Evolutionary conservation across 23 tunicate species (phyloP).

Genomic region (Oikopleura dioica): DNA sequence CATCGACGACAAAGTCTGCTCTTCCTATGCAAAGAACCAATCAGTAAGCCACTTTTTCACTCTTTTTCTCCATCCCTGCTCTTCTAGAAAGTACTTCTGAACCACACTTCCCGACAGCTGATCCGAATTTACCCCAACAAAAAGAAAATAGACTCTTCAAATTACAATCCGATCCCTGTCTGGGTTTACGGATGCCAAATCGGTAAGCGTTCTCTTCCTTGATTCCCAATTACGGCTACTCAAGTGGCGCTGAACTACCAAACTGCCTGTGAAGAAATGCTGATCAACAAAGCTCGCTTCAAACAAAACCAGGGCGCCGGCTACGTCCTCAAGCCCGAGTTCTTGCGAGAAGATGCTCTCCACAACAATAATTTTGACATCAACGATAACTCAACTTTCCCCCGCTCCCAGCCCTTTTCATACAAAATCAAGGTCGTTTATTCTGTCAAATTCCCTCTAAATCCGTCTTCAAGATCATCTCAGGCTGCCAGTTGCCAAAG

Average conservation of each 20-base stretch:
- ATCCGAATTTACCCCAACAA: slow-evolving; percentile 53
- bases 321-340: slow-evolving; percentile 34
- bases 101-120: slow-evolving; percentile 38
- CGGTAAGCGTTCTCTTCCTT: too few relatives aligned
- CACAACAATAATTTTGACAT: slow-evolving; percentile 17
- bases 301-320: slow-evolving; percentile 34
- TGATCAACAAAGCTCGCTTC: slow-evolving; percentile 28
- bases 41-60: too few relatives aligned
- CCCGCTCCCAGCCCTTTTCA: slow-evolving; percentile 13
- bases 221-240: too few relatives aligned
- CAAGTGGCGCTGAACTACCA: slow-evolving; percentile 72
- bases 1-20: slow-evolving; percentile 21
- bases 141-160: slow-evolving; percentile 51
- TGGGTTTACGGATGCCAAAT: slow-evolving; percentile 75
- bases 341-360: slow-evolving; percentile 22
- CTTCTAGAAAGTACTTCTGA: slow-evolving; percentile 29
- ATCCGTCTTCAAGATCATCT: slow-evolving; percentile 39
- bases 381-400: not conserved
- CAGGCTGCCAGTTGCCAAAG: slow-evolving; percentile 66
- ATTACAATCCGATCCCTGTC: slow-evolving; percentile 33
- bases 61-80: too few relatives aligned
- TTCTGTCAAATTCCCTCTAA: too few relatives aligned
- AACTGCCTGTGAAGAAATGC: slow-evolving; percentile 21
- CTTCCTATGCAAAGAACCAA: too few relatives aligned
- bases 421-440: slow-evolving; percentile 22